Base-by-base conservation (phyloP, 2,888 invertebrate species). In the Morpho helenor region DNA sequence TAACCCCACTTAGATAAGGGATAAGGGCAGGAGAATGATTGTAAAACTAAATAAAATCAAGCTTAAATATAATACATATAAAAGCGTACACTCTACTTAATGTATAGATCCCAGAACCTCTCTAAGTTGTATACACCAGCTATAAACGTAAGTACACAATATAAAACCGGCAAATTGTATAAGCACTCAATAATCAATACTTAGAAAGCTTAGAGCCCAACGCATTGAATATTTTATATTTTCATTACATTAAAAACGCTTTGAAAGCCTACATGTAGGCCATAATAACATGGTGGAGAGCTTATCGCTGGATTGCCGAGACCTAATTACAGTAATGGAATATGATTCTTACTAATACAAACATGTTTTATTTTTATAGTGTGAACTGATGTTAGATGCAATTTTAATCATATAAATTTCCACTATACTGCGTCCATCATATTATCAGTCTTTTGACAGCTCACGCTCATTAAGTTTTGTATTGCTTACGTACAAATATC, bases 201-300 rank as follows among this genome's bases (percentile, higher is more conserved):
- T 42, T 43, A 54, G 48, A 51, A 54, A 44, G 50, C 51, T 41
- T 52, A 23, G 49, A 47, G 53, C 42, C 9, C 31, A 42, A 9
- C 7, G 45, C 45, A 31, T 7, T 70, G 62, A 69, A 69, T 72
- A 65, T 68, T 71, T 68, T 45, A 72, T 67, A 56, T 57, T 63
- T 67, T 70, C 68, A 71, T 72, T 70, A 68, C 62, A 57, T 68
- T 65, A 67, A 67, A 63, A 47, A 9, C 22, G 55, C 49, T 52
- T 62, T 57, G 52, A 58, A 58, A 58, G 54, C 48, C 46, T 49
- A 43, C 49, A 40, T 22, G 50, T 43, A 40, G 51, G 51, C 45
- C 40, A 41, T 56, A 56, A 56, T 51, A 7, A 22, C 9, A 53
- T 16, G 46, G 44, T 60, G 49, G 47, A 59, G 39, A 44, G 41